Base-by-base conservation (phyloP, 2,888 invertebrate species). In the Octodonta nipae region DNA sequence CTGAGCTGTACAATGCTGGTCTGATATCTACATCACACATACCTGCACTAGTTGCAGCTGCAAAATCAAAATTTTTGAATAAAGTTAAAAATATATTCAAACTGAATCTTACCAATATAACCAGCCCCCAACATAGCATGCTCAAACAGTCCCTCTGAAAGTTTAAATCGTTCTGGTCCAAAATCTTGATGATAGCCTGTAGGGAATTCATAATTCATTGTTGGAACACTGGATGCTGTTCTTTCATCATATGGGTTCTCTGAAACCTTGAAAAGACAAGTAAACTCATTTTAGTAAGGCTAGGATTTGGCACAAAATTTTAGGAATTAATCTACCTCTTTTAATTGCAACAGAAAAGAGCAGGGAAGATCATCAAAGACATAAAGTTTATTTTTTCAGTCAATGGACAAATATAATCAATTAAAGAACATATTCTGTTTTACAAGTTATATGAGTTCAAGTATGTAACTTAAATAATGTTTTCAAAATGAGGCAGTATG, bases 1-100 rank as follows among this genome's bases (percentile, higher is more conserved):
- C 91, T 31, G 86, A 84, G 46, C 88, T 89, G 66, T 95, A 98
- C 34, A 98, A 69, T 33, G 92, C 91, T 2, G 95, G 84, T 51
- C 96, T 71, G 3, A 96, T 88, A 65, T 98, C 98, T 29, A 95
- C 91, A 62, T 98, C 98, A 61, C 95, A 95, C 76, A 93, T 91
- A 12, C 87, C 87, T 10, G 88, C 86, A 58, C 87, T 86, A 1
- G 87, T 88, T 2, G 86, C 68, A 26, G 70, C 70, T 49, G 33
- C 60, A 67, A 43, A 37, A 36, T n/a, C 15, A 7, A 15, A 7
- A 22, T 12, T 7, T 12, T 5, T n/a, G 12, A 34, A 6, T 13
- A n/a, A 16, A 3, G 14, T 5, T 4, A 3, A 24, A 28, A 26
- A 32, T n/a, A 32, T 26, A n/a, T n/a, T n/a, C n/a, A 13, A 28